Conservation (phyloP, 2,888 invertebrate species). For the Conomelus anceps region DNA sequence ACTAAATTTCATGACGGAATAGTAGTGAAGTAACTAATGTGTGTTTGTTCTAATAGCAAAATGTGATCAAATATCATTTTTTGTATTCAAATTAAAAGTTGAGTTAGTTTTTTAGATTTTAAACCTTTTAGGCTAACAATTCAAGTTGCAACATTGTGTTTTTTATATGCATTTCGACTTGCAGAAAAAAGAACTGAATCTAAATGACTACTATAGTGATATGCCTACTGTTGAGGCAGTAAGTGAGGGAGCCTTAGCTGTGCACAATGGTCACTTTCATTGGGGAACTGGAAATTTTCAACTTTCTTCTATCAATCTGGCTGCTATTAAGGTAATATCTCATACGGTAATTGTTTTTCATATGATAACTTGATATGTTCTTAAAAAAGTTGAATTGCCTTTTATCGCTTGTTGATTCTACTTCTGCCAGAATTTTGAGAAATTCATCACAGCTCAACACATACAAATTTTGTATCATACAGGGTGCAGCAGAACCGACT, state of each 20-base stretch:
- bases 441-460: too few relatives aligned
- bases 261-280: conserved; percentile 55
- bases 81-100: too few relatives aligned
- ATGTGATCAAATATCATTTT: too few relatives aligned
- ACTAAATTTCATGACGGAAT: too few relatives aligned
- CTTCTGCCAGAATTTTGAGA: too few relatives aligned
- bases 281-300: conserved; percentile 48
- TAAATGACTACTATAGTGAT: conserved; percentile 40
- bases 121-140: background rate
- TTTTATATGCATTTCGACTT: background rate
- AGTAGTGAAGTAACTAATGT: too few relatives aligned
- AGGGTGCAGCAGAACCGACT: too few relatives aligned
- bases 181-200: conserved; percentile 39
- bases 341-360: conserved; percentile 33
- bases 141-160: background rate
- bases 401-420: too few relatives aligned
- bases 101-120: too few relatives aligned
- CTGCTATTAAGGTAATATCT: conserved; percentile 43
- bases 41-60: too few relatives aligned
- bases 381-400: too few relatives aligned
- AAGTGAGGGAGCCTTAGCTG: conserved; percentile 48
- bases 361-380: background rate
- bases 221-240: conserved; percentile 27
- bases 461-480: too few relatives aligned
- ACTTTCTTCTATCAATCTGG: conserved; percentile 42